A percentile compares a stretch with the other conserved stretches of the same genome.
phyloP scores from a whole-genome alignment of 2,888 invertebrate species.

The Tenodera sinensis region DNA sequence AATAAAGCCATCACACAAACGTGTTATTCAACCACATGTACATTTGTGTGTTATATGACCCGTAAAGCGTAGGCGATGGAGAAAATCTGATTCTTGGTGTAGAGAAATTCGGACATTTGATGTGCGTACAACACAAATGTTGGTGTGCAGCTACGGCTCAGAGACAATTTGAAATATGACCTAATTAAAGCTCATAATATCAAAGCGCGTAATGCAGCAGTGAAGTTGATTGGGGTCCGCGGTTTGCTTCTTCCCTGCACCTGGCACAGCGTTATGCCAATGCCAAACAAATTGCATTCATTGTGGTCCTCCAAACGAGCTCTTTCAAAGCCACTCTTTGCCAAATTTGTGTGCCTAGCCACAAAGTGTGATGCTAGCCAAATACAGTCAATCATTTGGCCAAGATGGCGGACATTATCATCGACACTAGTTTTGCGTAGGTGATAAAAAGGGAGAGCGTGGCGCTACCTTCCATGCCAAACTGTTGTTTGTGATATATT shows the following conservation, averaged over 20 bases:
- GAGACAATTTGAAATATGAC: too few species aligned
- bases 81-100: too few species aligned
- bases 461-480: neutral
- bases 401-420: neutral
- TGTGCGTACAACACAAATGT: too few species aligned
- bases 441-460: neutral
- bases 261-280: neutral
- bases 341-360: neutral
- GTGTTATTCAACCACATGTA: too few species aligned
- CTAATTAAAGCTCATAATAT: too few species aligned
- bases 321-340: neutral
- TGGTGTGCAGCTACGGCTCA: too few species aligned
- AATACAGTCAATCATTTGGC: neutral
- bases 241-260: neutral
- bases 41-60: too few species aligned
- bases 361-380: neutral
- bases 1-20: too few species aligned
- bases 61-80: too few species aligned
- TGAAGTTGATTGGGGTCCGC: neutral
- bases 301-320: neutral
- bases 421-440: neutral
- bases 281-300: neutral
- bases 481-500: neutral
- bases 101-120: too few species aligned
- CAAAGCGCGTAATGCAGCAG: neutral